Base-by-base conservation (phyloP, 1,140 invertebrate genomes). In the Micrasema longulum region DNA sequence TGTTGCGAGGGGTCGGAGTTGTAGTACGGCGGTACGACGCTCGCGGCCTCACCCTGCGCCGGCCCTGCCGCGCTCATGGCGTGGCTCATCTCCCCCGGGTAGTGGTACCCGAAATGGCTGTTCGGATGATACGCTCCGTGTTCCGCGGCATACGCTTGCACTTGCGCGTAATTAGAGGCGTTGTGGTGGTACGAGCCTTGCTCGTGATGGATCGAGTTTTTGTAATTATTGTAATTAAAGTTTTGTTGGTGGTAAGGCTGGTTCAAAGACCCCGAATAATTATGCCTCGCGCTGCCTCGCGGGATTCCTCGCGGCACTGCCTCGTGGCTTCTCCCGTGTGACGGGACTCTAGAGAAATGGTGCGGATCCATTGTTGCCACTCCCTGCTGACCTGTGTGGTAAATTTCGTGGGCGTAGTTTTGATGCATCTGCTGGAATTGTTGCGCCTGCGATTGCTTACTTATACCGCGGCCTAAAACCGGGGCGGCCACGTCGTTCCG, bases 361-460 rank as follows among this genome's bases (percentile, higher is more conserved):
- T 87, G 77, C 20, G 65, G 55, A 10, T 80, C 78, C 47, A 77
- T 78, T 2, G 77, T 71, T 7, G 78, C 70, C 22, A 76, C 74
- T 14, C 64, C 64, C 11, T 77, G 75, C 71, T 81, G 80, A 12
- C 79, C 79, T 4, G 77, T 76, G 65, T 81, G 87, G 77, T 88
- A 88, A 79, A 88, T 85, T 76, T 87, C 86, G 57, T 84, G 83
- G 4, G 84, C 80, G 47, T 76, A 73, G 70, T 76, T 73, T 38
- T 73, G 74, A 69, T 81, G 79, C 60, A 80, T 76, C 26, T 80
- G 79, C 26, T 78, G 76, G 14, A 73, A 71, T 52, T 76, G 74
- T 36, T 70, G 67, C 9, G 69, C 47, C 18, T 72, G 64, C 16
- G 75, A 36, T 64, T 75, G 71, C 47, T 74, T 76, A 14, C 48